Percentiles rank a stretch among this genome's conserved stretches.
Evolutionary conservation across 2,888 invertebrate species (phyloP).

Genomic region (Frankliniella intonsa): DNA sequence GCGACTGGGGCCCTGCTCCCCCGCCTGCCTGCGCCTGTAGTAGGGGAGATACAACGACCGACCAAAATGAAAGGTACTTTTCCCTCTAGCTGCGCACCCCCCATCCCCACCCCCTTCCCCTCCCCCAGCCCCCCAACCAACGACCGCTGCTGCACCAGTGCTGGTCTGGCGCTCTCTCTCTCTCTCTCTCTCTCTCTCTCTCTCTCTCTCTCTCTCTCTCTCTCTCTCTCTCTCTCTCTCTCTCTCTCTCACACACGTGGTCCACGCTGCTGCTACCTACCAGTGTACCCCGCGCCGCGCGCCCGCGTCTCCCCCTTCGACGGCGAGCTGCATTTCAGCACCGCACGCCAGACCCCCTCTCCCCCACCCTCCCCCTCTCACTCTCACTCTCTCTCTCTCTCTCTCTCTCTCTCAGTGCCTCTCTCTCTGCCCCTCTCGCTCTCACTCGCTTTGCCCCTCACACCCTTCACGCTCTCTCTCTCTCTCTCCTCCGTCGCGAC

Average conservation of each 20-base stretch:
- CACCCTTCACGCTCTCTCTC: no score
- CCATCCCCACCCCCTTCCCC: neutral
- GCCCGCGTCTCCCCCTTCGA: neutral
- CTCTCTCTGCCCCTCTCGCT: no score
- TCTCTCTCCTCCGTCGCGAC: no score
- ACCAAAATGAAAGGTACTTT: constrained; percentile 21
- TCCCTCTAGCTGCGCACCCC: neutral
- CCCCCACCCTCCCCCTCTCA: no score
- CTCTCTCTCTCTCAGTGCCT: no score
- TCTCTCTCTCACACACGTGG: neutral
- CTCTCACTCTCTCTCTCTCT: no score
- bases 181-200: neutral
- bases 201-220: neutral
- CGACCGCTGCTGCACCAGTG: neutral
- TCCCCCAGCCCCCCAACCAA: neutral
- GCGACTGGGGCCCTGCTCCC: neutral
- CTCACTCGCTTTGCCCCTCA: no score
- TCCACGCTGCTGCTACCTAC: neutral
- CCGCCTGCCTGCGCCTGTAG: neutral
- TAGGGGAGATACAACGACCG: neutral
- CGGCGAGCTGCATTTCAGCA: no score
- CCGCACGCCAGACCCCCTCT: no score
- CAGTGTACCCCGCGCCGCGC: neutral
- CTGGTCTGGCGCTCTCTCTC: neutral
- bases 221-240: neutral